Evolutionary conservation across 2,113 vertebrate genomes (phyloP).

Genomic region (Nannobrachium achirus): DNA sequence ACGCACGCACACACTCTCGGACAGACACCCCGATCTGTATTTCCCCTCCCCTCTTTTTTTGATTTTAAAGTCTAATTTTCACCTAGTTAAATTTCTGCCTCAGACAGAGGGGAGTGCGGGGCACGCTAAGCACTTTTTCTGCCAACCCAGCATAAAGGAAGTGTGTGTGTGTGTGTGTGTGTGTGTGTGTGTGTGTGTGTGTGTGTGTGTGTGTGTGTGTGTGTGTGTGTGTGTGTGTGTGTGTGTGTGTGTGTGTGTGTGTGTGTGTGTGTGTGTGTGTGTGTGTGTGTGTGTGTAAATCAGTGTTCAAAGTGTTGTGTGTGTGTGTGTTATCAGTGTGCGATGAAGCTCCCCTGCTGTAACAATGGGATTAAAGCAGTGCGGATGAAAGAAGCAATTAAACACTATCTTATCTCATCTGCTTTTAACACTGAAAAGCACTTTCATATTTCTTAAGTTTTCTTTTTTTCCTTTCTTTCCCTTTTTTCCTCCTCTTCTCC

Average conservation of each 20-base stretch:
- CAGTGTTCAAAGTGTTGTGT: slow-evolving; percentile 67
- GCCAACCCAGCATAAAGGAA: slow-evolving; percentile 70
- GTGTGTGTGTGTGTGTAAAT: slow-evolving; percentile 56
- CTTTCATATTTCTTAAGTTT: slow-evolving; percentile 58
- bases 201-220: slow-evolving; percentile 27
- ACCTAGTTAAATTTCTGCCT: slow-evolving; percentile 64
- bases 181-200: slow-evolving; percentile 42
- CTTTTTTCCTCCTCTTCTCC: neutral
- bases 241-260: slow-evolving; percentile 53
- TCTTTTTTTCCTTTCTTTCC: neutral
- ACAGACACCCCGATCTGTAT: slow-evolving; percentile 8
- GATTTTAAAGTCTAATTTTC: slow-evolving; percentile 71
- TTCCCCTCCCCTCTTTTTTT: slow-evolving; percentile 25
- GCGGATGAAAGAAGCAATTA: slow-evolving; percentile 73
- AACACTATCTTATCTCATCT: slow-evolving; percentile 73
- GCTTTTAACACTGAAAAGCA: slow-evolving; percentile 57
- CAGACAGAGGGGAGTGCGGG: slow-evolving; percentile 45
- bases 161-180: slow-evolving; percentile 26
- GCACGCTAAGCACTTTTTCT: slow-evolving; percentile 73
- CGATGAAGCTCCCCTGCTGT: slow-evolving; percentile 64
- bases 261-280: slow-evolving; percentile 26
- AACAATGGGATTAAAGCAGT: slow-evolving; percentile 73
- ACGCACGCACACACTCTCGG: neutral
- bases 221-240: slow-evolving; percentile 31
- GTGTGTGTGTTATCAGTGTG: slow-evolving; percentile 67